These are phyloP conservation scores for Magallana angulata DNA, from an alignment of 1,140 invertebrate species.

Conservation along the genomic window DNA sequence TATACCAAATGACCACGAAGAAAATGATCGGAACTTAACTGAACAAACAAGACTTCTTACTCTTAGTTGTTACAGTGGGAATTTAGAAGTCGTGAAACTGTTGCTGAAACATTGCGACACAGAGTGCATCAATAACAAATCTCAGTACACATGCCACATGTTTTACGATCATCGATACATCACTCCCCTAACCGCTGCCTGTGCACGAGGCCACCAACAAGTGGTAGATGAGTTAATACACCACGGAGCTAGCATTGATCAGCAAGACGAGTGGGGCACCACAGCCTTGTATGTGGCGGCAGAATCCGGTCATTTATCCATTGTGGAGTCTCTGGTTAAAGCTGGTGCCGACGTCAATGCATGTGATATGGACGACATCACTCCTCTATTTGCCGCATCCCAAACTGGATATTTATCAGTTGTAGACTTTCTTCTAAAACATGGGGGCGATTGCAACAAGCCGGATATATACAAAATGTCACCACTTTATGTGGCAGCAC, in stretches of 20 bases:
- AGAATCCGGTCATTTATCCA: slow-evolving; percentile 17
- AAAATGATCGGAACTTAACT: not conserved
- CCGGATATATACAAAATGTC: not conserved
- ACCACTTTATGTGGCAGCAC: not conserved
- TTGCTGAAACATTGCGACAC: not conserved
- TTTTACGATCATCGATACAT: not conserved
- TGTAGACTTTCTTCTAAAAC: not conserved
- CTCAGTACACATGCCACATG: not conserved
- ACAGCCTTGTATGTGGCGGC: slow-evolving; percentile 36
- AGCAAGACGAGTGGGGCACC: not conserved
- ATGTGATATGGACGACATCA: slow-evolving; percentile 25
- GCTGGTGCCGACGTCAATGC: slow-evolving; percentile 18
- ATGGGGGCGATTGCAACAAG: not conserved
- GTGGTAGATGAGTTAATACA: not conserved
- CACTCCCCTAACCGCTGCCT: not conserved
- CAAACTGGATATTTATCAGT: slow-evolving; percentile 27
- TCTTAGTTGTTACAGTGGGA: not conserved
- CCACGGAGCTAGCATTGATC: not conserved
- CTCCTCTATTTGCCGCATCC: slow-evolving; percentile 28
- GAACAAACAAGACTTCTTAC: not conserved
- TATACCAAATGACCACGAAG: not conserved
- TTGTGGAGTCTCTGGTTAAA: slow-evolving; percentile 32
- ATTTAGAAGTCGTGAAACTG: not conserved
- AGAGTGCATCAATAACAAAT: not conserved
- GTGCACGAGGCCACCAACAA: not conserved